Conservation (phyloP, 2,888 invertebrate genomes). For the Tillus elongatus region DNA sequence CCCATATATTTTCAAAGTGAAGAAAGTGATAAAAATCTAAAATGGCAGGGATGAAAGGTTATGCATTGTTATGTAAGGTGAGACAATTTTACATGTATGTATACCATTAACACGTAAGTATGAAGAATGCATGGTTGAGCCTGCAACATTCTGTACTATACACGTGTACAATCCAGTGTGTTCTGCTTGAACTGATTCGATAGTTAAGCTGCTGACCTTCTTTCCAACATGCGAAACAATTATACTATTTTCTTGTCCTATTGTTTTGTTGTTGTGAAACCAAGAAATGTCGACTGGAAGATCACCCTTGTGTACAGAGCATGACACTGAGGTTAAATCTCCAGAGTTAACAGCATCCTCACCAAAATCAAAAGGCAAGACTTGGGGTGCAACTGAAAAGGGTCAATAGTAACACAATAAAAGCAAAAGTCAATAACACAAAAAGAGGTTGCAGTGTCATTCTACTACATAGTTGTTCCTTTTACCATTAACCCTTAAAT, state of each 20-base stretch:
- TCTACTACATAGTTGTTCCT: no score
- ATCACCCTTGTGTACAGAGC: constrained; percentile 72
- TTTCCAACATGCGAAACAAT: constrained; percentile 37
- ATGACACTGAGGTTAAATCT: constrained; percentile 64
- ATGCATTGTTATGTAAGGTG: no score
- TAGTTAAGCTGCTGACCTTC: constrained; percentile 49
- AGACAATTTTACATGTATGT: no score
- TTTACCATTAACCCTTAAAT: constrained; percentile 28
- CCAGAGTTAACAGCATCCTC: constrained; percentile 70
- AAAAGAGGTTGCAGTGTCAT: no score
- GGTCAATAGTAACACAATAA: constrained; percentile 24
- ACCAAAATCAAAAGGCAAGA: constrained; percentile 53
- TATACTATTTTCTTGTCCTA: constrained; percentile 32
- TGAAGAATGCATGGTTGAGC: constrained; percentile 53
- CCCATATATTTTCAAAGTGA: constrained; percentile 4
- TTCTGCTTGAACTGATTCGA: constrained; percentile 51
- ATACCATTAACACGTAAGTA: constrained; percentile 57
- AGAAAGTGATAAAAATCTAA: constrained; percentile 12
- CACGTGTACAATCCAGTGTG: constrained; percentile 70
- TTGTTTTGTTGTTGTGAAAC: constrained; percentile 45
- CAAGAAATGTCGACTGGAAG: constrained; percentile 67
- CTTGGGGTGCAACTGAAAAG: constrained; percentile 41
- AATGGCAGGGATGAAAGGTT: neutral
- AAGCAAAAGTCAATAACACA: constrained; percentile 35
- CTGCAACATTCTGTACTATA: constrained; percentile 58